Base-by-base conservation (phyloP, 37 sponge, comb jelly and placozoan genomes). In the Oscarella lobularis region DNA sequence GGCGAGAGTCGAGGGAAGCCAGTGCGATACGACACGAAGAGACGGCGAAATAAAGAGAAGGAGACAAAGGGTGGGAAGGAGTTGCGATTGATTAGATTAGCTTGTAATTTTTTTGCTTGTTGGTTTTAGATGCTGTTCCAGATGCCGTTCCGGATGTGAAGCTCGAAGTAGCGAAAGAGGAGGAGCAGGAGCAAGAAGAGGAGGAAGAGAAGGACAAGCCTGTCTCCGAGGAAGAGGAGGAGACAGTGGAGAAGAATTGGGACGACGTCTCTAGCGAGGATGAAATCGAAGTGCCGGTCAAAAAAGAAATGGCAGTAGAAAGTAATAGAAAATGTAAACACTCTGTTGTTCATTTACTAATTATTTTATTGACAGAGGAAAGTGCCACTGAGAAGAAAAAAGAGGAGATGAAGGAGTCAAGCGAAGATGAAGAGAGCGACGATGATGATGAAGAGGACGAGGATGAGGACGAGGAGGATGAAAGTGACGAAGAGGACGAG, bases 111-210 rank as follows among this genome's bases (percentile, higher is more conserved):
- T n/a, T n/a, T n/a, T n/a, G n/a, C n/a, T n/a, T n/a, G n/a, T n/a
- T n/a, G n/a, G n/a, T n/a, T n/a, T n/a, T n/a, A n/a, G n/a, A n/a
- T n/a, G n/a, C n/a, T n/a, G n/a, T n/a, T n/a, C n/a, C n/a, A n/a
- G n/a, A n/a, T n/a, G n/a, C n/a, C n/a, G n/a, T n/a, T n/a, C n/a
- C n/a, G n/a, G n/a, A n/a, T n/a, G n/a, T n/a, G n/a, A n/a, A n/a
- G n/a, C n/a, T n/a, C n/a, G n/a, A n/a, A n/a, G n/a, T 6, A 67
- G 73, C 29, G 37, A 48, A n/a, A 1, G 72, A 68, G 29, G 79
- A 6, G 2, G 79, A 69, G 39, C 69, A 78, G 3, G 79, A 78
- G n/a, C 60, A 68, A 36, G 72, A 78, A 27, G 81, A 80, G 5
- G 60, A 38, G 41, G 48, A 70, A 48, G 14, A 48, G 60, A 20